phyloP scores from a whole-genome alignment of 2,888 invertebrate species.

The Drosophila engyochracea region DNA sequence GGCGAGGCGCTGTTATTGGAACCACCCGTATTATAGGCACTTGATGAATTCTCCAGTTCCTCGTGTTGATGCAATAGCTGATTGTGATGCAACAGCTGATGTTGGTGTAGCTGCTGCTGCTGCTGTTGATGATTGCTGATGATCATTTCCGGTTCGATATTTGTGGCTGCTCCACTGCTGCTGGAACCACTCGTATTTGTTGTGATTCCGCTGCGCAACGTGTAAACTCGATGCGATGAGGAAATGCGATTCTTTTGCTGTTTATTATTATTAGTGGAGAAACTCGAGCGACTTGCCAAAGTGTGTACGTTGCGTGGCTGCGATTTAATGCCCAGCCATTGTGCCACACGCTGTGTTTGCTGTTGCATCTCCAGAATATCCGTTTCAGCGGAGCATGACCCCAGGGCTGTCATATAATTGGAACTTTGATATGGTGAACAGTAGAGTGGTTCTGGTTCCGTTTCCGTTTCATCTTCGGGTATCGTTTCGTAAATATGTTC shows the following conservation, averaged over 20 bases:
- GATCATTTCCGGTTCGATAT: slow-evolving; percentile 43
- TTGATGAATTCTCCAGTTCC: slow-evolving; percentile 88
- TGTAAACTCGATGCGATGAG: slow-evolving; percentile 55
- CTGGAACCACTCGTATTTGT: slow-evolving; percentile 77
- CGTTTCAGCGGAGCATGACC: slow-evolving; percentile 54
- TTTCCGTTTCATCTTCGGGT: slow-evolving; percentile 86
- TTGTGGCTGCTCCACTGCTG: slow-evolving; percentile 61
- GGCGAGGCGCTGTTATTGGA: slow-evolving; percentile 89
- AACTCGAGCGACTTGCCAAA: slow-evolving; percentile 36
- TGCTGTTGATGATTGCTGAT: neutral
- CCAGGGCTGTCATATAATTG: slow-evolving; percentile 70
- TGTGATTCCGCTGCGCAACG: slow-evolving; percentile 69
- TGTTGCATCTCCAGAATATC: slow-evolving; percentile 69
- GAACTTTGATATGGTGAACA: slow-evolving; percentile 88
- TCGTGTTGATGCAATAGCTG: slow-evolving; percentile 71
- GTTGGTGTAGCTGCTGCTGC: neutral
- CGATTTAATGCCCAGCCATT: slow-evolving; percentile 82
- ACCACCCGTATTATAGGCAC: slow-evolving; percentile 91
- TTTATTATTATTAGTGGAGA: slow-evolving; percentile 7
- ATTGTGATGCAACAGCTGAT: slow-evolving; percentile 1
- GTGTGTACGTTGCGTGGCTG: slow-evolving; percentile 49
- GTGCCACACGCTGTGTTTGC: slow-evolving; percentile 82
- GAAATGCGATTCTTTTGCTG: slow-evolving; percentile 36
- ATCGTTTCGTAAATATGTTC: slow-evolving; percentile 90
- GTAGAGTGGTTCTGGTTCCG: slow-evolving; percentile 88